Evolutionary conservation across 2,797 vertebrate genomes (phyloP).

Genomic region (Falco biarmicus): DNA sequence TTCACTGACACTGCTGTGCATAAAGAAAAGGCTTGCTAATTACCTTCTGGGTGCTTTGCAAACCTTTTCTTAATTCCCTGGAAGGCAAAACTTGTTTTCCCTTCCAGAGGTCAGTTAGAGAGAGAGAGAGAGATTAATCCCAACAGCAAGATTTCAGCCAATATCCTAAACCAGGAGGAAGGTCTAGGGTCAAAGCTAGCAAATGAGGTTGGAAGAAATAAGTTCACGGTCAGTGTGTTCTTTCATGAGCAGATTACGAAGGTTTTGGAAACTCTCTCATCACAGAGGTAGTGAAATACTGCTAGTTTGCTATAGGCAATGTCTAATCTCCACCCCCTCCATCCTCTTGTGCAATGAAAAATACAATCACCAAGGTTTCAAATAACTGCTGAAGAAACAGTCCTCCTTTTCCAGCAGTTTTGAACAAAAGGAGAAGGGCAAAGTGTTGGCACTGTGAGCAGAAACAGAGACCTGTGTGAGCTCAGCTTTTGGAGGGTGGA

Average conservation of each 20-base stretch:
- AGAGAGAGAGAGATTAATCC: slow-evolving; percentile 6
- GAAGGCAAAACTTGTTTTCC: slow-evolving; percentile 18
- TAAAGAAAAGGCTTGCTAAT: not conserved
- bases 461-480: not conserved
- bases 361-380: slow-evolving; percentile 12
- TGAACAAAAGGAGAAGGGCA: not conserved
- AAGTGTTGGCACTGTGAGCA: not conserved
- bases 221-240: slow-evolving; percentile 36
- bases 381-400: slow-evolving; percentile 17
- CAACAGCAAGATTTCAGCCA: slow-evolving; percentile 24
- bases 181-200: slow-evolving; percentile 11
- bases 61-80: not conserved
- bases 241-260: slow-evolving; percentile 20
- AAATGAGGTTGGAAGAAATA: slow-evolving; percentile 25
- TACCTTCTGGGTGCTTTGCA: not conserved
- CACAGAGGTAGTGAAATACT: slow-evolving; percentile 26
- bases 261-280: slow-evolving; percentile 42
- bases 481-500: not conserved
- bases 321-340: slow-evolving; percentile 3
- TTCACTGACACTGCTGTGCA: slow-evolving; percentile 1
- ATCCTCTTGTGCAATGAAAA: slow-evolving; percentile 56
- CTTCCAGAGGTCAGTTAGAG: not conserved
- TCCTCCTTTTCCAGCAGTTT: slow-evolving; percentile 5
- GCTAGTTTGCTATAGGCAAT: slow-evolving; percentile 36
- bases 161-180: slow-evolving; percentile 33